phyloP scores from a whole-genome alignment of 1,140 invertebrate species.

The Paralvinella palmiformis region DNA sequence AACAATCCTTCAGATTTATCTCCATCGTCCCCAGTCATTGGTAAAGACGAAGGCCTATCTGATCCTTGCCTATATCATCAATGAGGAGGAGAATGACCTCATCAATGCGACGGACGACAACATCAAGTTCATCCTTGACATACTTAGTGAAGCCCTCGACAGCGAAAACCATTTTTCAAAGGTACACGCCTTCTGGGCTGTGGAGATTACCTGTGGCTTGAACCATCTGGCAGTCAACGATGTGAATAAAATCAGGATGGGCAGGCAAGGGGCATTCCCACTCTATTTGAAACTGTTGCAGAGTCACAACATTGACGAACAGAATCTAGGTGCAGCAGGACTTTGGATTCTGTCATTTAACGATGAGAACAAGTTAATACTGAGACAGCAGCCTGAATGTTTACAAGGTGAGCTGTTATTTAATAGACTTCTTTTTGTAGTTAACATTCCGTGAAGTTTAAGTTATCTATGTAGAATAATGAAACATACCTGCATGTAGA shows the following conservation, averaged over 20 bases:
- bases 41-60: slow-evolving; percentile 35
- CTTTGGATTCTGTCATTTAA: slow-evolving; percentile 38
- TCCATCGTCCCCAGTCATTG: slow-evolving; percentile 23
- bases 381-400: slow-evolving; percentile 29
- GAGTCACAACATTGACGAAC: slow-evolving; percentile 23
- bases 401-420: slow-evolving; percentile 27
- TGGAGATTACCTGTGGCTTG: slow-evolving; percentile 33
- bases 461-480: slow-evolving; percentile 6
- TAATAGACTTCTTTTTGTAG: no score
- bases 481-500: no score
- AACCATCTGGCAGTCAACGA: slow-evolving; percentile 39
- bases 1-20: slow-evolving; percentile 20
- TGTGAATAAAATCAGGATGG: slow-evolving; percentile 34
- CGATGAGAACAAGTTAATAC: slow-evolving; percentile 28
- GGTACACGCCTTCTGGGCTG: slow-evolving; percentile 34
- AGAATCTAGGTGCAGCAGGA: slow-evolving; percentile 27
- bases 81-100: slow-evolving; percentile 32
- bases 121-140: slow-evolving; percentile 31
- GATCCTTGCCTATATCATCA: slow-evolving; percentile 32
- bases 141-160: slow-evolving; percentile 27
- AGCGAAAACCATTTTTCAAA: slow-evolving; percentile 27
- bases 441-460: not conserved
- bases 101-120: slow-evolving; percentile 29
- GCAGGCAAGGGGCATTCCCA: slow-evolving; percentile 26
- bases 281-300: slow-evolving; percentile 28